A percentile compares a stretch with the other conserved stretches of the same genome.
Conservation (phyloP, 2,888 invertebrate species). For the Epsilonema sp. region DNA sequence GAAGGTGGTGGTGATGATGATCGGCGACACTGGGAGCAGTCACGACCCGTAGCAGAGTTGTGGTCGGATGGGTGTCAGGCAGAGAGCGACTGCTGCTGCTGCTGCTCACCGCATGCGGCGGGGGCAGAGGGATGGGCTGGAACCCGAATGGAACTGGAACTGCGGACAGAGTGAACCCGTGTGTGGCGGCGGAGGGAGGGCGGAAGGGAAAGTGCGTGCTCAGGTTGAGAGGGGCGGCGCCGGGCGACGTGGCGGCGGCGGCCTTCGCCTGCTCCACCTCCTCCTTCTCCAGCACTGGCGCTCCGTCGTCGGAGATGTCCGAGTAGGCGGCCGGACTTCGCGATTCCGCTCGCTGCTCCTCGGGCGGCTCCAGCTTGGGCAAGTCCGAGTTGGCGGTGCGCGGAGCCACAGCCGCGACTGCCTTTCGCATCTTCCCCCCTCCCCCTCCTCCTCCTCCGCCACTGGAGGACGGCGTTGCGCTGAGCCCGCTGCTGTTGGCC, state of each 20-base stretch:
- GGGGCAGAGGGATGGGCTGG: not conserved
- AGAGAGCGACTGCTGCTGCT: not conserved
- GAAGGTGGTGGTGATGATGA: not conserved
- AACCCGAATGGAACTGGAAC: not conserved
- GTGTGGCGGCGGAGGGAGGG: not conserved
- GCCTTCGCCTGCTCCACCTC: not conserved
- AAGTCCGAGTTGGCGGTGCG: not conserved
- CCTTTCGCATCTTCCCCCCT: no score
- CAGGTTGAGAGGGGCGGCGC: no score
- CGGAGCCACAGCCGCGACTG: no score
- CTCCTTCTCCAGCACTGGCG: slow-evolving; percentile 3
- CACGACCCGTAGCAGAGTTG: not conserved
- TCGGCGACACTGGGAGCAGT: not conserved
- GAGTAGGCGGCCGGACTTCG: slow-evolving; percentile 2
- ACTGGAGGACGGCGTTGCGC: no score
- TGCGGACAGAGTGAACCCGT: not conserved
- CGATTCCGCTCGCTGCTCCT: not conserved
- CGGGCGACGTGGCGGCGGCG: not conserved
- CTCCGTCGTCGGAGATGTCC: slow-evolving; percentile 3
- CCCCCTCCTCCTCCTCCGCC: no score
- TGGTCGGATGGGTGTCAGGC: not conserved
- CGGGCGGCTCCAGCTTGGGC: not conserved
- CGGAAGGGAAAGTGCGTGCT: no score
- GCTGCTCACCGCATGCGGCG: not conserved
- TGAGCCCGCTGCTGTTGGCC: no score